A percentile compares a stretch with the other conserved stretches of the same genome.
These are phyloP conservation scores for Sericinus montela DNA, from an alignment of 2,888 invertebrate species.

Conservation along the genomic window DNA sequence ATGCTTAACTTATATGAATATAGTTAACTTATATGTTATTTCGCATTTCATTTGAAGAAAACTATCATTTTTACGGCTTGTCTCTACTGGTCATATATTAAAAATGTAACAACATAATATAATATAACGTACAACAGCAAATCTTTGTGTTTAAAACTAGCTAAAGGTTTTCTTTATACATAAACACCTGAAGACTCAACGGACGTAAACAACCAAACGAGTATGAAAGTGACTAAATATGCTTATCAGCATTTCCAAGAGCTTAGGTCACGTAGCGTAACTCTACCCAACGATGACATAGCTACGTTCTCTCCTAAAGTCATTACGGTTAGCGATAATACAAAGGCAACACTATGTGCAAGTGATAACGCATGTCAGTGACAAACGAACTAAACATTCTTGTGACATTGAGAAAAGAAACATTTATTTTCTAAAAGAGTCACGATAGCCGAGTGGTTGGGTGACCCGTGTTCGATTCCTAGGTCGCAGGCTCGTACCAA, in stretches of 20 bases:
- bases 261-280: conserved; percentile 4
- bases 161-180: neutral
- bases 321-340: conserved; percentile 8
- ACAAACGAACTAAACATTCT: neutral
- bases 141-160: neutral
- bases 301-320: conserved; percentile 1
- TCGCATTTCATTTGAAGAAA: too few species aligned
- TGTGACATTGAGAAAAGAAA: neutral
- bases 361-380: neutral
- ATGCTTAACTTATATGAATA: too few species aligned
- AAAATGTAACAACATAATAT: too few species aligned
- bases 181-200: neutral
- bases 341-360: neutral
- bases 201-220: neutral
- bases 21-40: too few species aligned
- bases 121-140: too few species aligned
- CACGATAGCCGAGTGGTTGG: too few species aligned
- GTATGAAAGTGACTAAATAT: neutral
- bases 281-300: conserved; percentile 1
- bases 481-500: too few species aligned
- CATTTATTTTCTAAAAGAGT: too few species aligned
- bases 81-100: too few species aligned
- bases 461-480: too few species aligned
- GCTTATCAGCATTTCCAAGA: conserved; percentile 13
- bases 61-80: too few species aligned